These are phyloP conservation scores for Periophthalmodon schlosseri DNA, from an alignment of 2,113 vertebrate genomes.

Conservation along the genomic window DNA sequence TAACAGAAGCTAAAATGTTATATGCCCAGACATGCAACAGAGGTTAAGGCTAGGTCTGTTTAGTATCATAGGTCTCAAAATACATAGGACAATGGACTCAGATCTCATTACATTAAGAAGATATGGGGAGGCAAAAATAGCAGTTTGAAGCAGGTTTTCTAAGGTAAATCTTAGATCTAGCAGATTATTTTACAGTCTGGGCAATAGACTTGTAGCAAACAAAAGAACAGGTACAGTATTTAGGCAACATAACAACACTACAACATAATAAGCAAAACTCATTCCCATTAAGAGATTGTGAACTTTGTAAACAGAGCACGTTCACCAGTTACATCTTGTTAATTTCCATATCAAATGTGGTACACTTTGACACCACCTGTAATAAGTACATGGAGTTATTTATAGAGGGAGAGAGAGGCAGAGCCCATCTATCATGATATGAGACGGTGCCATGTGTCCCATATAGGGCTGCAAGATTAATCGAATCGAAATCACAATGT, in stretches of 20 bases:
- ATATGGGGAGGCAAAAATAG: neutral
- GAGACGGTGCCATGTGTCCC: conserved; percentile 25
- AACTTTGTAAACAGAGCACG: neutral
- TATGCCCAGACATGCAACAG: neutral
- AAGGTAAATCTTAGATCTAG: neutral
- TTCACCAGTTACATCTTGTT: conserved; percentile 24
- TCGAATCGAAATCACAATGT: no score
- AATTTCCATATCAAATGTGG: conserved; percentile 32
- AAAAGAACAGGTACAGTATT: neutral
- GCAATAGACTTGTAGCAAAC: neutral
- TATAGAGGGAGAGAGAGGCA: conserved; percentile 31
- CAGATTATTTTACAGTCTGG: neutral
- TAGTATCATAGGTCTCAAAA: neutral
- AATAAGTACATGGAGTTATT: conserved; percentile 51
- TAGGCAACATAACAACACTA: neutral
- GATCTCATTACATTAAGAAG: neutral
- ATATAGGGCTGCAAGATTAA: neutral
- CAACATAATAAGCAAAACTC: neutral
- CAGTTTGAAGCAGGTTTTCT: neutral
- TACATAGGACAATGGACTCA: conserved; percentile 2
- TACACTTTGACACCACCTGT: conserved; percentile 46
- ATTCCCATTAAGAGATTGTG: neutral
- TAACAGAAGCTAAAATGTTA: neutral
- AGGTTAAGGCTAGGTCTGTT: conserved; percentile 1
- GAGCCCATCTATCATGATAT: conserved; percentile 32